Evolutionary conservation across 2,113 vertebrate species (phyloP).

Genomic region (Neodon shergylaensis): DNA sequence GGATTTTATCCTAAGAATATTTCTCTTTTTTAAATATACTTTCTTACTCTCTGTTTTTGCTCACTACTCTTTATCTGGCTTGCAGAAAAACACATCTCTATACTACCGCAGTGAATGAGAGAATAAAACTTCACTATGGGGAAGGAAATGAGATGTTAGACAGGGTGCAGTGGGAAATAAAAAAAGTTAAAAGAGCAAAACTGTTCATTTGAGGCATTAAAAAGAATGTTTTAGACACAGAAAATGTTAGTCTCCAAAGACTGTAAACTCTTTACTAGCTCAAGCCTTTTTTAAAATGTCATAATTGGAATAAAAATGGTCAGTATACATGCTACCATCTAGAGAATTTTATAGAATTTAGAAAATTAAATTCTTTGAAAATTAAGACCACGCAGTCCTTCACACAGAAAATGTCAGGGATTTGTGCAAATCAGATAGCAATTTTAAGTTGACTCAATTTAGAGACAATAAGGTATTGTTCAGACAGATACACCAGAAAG

Average conservation of each 20-base stretch:
- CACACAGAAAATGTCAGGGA: neutral
- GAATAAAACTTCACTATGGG: neutral
- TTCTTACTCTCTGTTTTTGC: neutral
- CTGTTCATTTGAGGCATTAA: neutral
- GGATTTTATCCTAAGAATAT: neutral
- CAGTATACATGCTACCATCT: neutral
- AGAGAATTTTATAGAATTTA: neutral
- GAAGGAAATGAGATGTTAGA: neutral
- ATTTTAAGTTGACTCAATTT: neutral
- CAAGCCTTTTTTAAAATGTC: neutral
- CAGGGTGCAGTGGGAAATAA: neutral
- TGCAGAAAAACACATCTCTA: neutral
- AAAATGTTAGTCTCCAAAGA: neutral
- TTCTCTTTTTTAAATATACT: neutral
- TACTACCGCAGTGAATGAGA: fast-evolving
- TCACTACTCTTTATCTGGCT: neutral
- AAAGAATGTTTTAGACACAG: neutral
- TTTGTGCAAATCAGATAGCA: neutral
- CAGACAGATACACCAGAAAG: neutral
- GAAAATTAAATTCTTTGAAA: neutral
- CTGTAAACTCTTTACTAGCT: neutral
- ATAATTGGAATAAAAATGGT: neutral
- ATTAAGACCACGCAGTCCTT: neutral
- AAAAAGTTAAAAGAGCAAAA: neutral
- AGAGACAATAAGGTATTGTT: neutral